Base-by-base conservation (phyloP, 2,113 vertebrate genomes). In the Peromyscus polionotus region DNA sequence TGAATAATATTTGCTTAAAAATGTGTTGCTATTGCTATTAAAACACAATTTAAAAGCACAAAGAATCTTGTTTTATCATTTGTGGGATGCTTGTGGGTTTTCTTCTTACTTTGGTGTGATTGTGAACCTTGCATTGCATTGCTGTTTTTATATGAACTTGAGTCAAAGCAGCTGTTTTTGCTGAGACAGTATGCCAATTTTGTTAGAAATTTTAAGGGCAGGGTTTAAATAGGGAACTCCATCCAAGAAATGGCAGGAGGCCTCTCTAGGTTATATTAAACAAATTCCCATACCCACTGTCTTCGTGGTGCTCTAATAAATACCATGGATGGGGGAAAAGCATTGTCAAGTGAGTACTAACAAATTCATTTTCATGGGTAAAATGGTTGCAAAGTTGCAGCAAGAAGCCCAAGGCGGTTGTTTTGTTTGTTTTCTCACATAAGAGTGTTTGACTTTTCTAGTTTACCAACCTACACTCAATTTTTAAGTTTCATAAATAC, bases 141-240 rank as follows among this genome's bases (percentile, higher is more conserved):
- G 51, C 51, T 97, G 86, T 42, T 95, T 98, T 97, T 63, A 75
- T 42, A 59, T 4, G 19, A 94, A 85, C 42, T 51, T 98, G 72
- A 96, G 70, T 97, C 39, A 97, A 97, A 97, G 93, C 72, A 96
- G 92, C n/a, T 96, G 7, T 36, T 89, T 97, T 9, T 63, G 11
- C 59, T 95, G n/a, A 28, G 77, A 97, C 79, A 90, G 70, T 84
- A 63, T 88, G 10, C 83, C 92, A 68, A 59, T 94, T 96, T 42
- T 91, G 10, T 24, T 96, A 63, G 67, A 91, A 81, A 98, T 63
- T 91, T 42, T 90, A 92, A 97, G 91, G 75, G 45, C 26, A 80
- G 51, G 85, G 33, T 86, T 80, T 91, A 85, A 94, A 76, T 61
- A n/a, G 48, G 45, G 84, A 39, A 48, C 61, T 81, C 33, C 16